Evolutionary conservation across 2,113 vertebrate genomes (phyloP).

Genomic region (Thalassarche chlororhynchos): DNA sequence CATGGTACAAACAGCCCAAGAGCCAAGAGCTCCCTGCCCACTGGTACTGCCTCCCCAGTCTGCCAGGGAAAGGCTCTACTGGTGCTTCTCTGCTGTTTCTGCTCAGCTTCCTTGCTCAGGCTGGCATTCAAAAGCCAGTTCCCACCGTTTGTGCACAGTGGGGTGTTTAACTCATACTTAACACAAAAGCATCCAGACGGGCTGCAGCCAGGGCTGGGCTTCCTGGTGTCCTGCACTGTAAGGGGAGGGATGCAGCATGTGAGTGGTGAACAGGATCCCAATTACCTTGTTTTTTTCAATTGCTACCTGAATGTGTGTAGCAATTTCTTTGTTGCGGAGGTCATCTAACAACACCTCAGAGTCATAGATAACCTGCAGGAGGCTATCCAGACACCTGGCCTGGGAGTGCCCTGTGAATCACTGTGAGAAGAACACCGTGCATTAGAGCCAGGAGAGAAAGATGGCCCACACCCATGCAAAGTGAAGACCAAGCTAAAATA

Average conservation of each 20-base stretch:
- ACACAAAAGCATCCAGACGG: neutral
- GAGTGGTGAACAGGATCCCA: neutral
- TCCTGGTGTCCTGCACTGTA: neutral
- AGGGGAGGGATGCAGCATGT: neutral
- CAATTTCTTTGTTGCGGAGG: slow-evolving; percentile 23
- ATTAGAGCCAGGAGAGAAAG: neutral
- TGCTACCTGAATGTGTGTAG: slow-evolving; percentile 56
- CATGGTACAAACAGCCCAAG: no score
- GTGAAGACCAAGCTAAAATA: neutral
- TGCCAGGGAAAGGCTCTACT: no score
- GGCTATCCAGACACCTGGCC: slow-evolving; percentile 53
- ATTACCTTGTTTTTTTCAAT: slow-evolving; percentile 60
- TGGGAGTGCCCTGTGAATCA: slow-evolving; percentile 61
- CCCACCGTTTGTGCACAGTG: no score
- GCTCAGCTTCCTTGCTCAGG: no score
- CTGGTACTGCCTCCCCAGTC: no score
- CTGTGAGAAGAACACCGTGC: slow-evolving; percentile 17
- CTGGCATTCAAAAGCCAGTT: no score
- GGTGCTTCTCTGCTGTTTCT: no score
- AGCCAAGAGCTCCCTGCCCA: no score
- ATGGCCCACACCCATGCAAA: neutral
- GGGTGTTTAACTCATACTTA: neutral
- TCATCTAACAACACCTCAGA: slow-evolving; percentile 57
- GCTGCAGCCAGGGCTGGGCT: neutral
- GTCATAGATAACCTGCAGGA: slow-evolving; percentile 72